Evolutionary conservation across 1,140 invertebrate species (phyloP), one percentile per base, ranked within the genome.

Genomic region (Scaptodrosophila lebanonensis): DNA sequence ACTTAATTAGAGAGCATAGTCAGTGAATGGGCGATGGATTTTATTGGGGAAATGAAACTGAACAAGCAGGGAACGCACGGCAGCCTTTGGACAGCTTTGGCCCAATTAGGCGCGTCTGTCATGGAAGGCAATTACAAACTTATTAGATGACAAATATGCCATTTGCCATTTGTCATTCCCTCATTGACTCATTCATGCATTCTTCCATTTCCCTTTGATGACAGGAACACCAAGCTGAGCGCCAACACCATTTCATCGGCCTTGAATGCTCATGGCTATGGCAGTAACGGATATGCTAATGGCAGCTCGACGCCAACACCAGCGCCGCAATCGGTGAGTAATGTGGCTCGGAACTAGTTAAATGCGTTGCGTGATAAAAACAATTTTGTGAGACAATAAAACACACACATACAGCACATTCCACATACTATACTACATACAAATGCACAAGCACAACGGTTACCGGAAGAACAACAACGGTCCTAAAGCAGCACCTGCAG

Each of bases 231-330:
- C 47, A 87, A 86, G 66, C 44, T 87, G 56, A 85, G 77, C 60
- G 85, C 85, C 56, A 68, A 30, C 33, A 86, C 85, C 44, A 87
- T 87, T 51, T 85, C 85, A 15, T 82, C 84, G 56, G 85, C 85
- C 42, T 66, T 87, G 66, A 86, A 35, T 61, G 61, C 77, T 18
- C 85, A 86, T 30, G 77, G 79, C 22, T 85, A 66, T 38, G 56
- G 65, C 42, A 77, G 64, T 45, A 70, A 83, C 51, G 77, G 79
- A 27, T 75, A 84, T 38, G 53, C 83, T 35, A 85, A 85, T 51
- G 83, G 83, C 52, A 82, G 59, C 58, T 76, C 77, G 7, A 49
- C 83, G 30, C 72, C 83, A 33, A 63, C 68, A 35, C 69, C 76
- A 49, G 83, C 77, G 49, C 77, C 73, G n/a, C n/a, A n/a, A n/a